Evolutionary conservation across 2,113 vertebrate species (phyloP).

Genomic region (Megaceryle torquata): DNA sequence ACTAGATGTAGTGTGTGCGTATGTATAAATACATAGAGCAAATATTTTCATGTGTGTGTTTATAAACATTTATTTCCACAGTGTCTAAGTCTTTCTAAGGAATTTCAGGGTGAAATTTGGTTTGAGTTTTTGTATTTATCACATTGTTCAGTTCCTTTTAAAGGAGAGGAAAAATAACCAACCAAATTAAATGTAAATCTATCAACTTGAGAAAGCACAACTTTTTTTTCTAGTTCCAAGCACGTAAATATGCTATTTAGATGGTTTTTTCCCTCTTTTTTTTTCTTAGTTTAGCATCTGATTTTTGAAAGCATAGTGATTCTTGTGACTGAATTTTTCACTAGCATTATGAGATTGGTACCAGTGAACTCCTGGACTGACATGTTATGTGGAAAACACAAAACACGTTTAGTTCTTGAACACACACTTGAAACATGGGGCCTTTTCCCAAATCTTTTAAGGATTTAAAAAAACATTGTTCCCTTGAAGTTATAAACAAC

Average conservation of each 20-base stretch:
- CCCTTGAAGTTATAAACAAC: background rate
- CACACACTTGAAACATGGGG: background rate
- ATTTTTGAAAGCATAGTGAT: background rate
- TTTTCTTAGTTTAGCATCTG: background rate
- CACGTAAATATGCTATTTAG: background rate
- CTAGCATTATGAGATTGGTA: background rate
- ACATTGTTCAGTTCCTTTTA: background rate
- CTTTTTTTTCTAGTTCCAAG: background rate
- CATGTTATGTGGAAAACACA: background rate
- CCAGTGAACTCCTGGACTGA: background rate
- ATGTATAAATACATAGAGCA: background rate
- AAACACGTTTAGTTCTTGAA: background rate
- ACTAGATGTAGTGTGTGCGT: accelerated
- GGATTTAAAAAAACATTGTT: background rate
- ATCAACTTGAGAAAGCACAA: no score
- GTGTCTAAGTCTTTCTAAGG: no score
- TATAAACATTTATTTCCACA: background rate
- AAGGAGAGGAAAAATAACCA: background rate
- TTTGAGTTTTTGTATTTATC: background rate
- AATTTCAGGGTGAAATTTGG: background rate
- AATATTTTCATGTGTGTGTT: background rate
- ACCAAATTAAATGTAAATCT: background rate
- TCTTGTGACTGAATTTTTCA: background rate
- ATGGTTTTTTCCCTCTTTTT: background rate
- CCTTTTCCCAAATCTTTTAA: background rate